Evolutionary conservation across 1,140 invertebrate genomes (phyloP).

Genomic region (Hermetia illucens): DNA sequence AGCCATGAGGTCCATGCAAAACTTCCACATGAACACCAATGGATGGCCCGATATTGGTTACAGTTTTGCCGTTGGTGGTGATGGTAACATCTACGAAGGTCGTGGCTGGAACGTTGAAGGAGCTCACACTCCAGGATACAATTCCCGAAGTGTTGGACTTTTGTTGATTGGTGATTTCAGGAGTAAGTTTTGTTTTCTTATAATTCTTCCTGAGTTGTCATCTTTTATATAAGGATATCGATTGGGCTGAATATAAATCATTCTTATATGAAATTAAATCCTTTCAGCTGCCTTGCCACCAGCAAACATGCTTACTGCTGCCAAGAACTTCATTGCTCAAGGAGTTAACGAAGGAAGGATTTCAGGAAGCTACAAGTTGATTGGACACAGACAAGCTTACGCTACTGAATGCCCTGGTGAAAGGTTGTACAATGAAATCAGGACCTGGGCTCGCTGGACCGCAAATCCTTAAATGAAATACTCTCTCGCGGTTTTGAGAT

Average conservation of each 20-base stretch:
- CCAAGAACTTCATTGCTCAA: conserved; percentile 38
- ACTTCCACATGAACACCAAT: conserved; percentile 37
- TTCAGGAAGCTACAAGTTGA: conserved; percentile 38
- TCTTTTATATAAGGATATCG: no score
- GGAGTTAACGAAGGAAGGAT: conserved; percentile 42
- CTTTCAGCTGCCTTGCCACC: conserved; percentile 36
- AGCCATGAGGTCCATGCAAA: conserved; percentile 38
- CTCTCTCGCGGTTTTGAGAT: no score
- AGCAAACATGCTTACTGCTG: conserved; percentile 36
- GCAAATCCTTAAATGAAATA: no score
- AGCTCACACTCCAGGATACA: conserved; percentile 37
- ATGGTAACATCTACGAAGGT: conserved; percentile 43
- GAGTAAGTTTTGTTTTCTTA: no score
- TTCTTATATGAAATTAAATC: no score
- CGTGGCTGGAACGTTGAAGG: conserved; percentile 42
- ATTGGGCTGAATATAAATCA: no score
- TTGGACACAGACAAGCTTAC: conserved; percentile 47
- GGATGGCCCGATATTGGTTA: conserved; percentile 49
- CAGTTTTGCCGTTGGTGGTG: conserved; percentile 38
- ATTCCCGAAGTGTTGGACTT: conserved; percentile 41
- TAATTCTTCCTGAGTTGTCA: no score
- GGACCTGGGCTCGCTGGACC: conserved; percentile 45
- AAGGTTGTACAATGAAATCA: conserved; percentile 39
- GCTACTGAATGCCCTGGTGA: conserved; percentile 50
- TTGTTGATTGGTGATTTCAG: conserved; percentile 52